Evolutionary conservation across 2,888 invertebrate species (phyloP).

Genomic region (Strigamia maritima): DNA sequence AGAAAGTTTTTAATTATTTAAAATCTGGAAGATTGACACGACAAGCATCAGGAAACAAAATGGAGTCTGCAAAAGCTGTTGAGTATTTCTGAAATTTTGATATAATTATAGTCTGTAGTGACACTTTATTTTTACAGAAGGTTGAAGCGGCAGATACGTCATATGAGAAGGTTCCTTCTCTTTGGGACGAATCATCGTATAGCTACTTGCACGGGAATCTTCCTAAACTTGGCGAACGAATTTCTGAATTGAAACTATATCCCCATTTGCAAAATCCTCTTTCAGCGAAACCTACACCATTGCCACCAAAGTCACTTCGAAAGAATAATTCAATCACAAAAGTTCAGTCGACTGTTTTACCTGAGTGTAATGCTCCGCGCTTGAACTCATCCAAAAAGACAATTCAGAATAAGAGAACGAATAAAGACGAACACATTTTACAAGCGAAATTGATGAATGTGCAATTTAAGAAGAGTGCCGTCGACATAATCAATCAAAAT

Average conservation of each 20-base stretch:
- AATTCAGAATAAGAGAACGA: not conserved
- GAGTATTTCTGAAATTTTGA: no score
- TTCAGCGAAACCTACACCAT: not conserved
- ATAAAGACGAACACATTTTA: not conserved
- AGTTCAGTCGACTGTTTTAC: not conserved
- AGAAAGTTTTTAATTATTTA: not conserved
- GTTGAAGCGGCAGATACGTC: not conserved
- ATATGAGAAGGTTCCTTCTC: not conserved
- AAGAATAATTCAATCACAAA: not conserved
- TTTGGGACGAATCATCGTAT: not conserved
- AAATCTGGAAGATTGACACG: not conserved
- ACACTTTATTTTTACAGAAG: no score
- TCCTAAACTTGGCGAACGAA: not conserved
- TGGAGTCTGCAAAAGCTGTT: not conserved
- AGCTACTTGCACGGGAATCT: not conserved
- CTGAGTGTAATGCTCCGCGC: not conserved
- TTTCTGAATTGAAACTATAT: not conserved
- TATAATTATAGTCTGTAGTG: no score
- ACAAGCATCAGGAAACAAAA: not conserved
- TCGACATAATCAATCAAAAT: not conserved
- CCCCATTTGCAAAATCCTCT: not conserved
- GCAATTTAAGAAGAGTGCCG: not conserved
- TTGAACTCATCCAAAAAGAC: not conserved
- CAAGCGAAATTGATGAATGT: not conserved
- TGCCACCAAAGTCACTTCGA: not conserved